Evolutionary conservation across 2,888 invertebrate species (phyloP).

Genomic region (Drosophila emarginata): DNA sequence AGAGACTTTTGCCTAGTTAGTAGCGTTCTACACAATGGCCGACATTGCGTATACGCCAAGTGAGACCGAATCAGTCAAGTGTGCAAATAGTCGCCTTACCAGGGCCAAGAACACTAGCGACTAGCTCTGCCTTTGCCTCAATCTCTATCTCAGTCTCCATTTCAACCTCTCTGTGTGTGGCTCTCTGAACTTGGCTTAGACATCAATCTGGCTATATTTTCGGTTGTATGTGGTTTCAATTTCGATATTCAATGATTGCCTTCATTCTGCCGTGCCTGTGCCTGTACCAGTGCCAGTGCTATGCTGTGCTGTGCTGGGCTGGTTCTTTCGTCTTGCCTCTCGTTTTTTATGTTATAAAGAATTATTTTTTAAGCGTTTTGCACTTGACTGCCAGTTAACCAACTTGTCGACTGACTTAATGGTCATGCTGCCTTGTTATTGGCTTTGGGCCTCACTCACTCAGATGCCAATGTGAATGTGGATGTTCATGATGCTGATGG

Average conservation of each 20-base stretch:
- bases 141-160: not conserved
- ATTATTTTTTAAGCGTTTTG: slow-evolving; percentile 61
- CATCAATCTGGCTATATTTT: slow-evolving; percentile 40
- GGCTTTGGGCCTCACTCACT: slow-evolving; percentile 13
- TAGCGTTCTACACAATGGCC: slow-evolving; percentile 53
- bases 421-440: slow-evolving; percentile 48
- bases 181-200: slow-evolving; percentile 66
- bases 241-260: slow-evolving; percentile 54
- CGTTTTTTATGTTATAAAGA: slow-evolving; percentile 34
- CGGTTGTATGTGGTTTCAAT: slow-evolving; percentile 27
- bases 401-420: slow-evolving; percentile 35
- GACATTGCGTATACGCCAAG: slow-evolving; percentile 73
- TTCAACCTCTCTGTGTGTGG: not conserved
- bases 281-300: too few relatives aligned
- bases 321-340: slow-evolving; percentile 32
- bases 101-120: slow-evolving; percentile 74
- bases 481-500: not conserved
- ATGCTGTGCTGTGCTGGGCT: slow-evolving; percentile 10
- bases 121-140: slow-evolving; percentile 6
- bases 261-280: slow-evolving; percentile 46
- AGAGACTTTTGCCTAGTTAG: slow-evolving; percentile 43
- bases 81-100: slow-evolving; percentile 64
- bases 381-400: slow-evolving; percentile 55
- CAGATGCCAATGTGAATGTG: not conserved
- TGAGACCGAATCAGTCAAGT: slow-evolving; percentile 62